Conservation (phyloP, 1,140 invertebrate species). For the Trissolcus basalis region DNA sequence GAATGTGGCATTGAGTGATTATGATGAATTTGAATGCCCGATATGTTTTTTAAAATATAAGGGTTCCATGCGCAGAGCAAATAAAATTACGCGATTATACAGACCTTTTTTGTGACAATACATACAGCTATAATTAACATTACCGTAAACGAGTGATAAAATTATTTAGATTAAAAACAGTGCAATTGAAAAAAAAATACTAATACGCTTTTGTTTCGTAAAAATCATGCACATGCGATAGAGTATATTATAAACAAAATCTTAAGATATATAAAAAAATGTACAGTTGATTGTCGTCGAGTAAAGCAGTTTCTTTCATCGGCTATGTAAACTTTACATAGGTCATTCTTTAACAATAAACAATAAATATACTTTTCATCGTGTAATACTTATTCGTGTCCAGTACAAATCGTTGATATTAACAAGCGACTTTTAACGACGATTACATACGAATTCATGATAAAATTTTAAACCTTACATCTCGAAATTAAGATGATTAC, state of each 20-base stretch:
- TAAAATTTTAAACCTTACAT: too few relatives aligned
- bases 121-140: too few relatives aligned
- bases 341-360: constrained; percentile 34
- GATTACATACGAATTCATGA: neutral
- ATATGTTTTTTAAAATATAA: constrained; percentile 13
- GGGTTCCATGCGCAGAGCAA: neutral
- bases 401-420: constrained; percentile 15
- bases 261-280: constrained; percentile 28
- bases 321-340: constrained; percentile 31
- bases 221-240: constrained; percentile 3
- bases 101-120: constrained; percentile 15
- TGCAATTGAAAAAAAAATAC: neutral
- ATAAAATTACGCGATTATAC: constrained; percentile 22
- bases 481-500: too few relatives aligned
- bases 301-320: constrained; percentile 14
- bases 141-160: too few relatives aligned
- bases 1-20: too few relatives aligned
- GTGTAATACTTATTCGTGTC: constrained; percentile 10
- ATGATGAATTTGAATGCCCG: too few relatives aligned
- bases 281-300: constrained; percentile 38
- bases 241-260: constrained; percentile 15
- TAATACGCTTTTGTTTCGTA: constrained; percentile 3
- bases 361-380: constrained; percentile 38
- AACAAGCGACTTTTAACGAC: constrained; percentile 29
- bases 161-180: neutral